Conservation (phyloP, 92 coral and sea anemone genomes). For the Plumapathes pennacea region DNA sequence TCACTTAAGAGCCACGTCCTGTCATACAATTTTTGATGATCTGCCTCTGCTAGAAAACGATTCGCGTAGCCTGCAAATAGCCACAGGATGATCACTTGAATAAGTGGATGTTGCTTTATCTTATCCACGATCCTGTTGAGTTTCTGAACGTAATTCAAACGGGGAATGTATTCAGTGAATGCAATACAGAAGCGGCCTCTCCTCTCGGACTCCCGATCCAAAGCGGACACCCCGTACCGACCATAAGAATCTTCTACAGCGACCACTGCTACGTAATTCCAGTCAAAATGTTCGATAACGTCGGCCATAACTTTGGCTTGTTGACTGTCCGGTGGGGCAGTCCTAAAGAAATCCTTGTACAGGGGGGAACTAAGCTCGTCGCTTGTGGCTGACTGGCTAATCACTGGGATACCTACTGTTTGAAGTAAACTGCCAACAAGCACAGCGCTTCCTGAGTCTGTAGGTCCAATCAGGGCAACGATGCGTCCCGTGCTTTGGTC, state of each 20-base stretch:
- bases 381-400: constrained; percentile 78
- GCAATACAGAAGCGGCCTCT: constrained; percentile 69
- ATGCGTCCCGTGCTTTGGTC: constrained; percentile 6
- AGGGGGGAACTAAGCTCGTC: constrained; percentile 71
- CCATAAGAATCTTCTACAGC: constrained; percentile 87
- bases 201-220: constrained; percentile 68
- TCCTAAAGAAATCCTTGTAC: constrained; percentile 68
- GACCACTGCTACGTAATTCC: constrained; percentile 73
- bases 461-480: constrained; percentile 69
- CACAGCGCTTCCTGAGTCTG: constrained; percentile 72
- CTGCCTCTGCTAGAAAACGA: constrained; percentile 68
- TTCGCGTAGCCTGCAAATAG: constrained; percentile 66
- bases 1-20: constrained; percentile 81
- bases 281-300: constrained; percentile 63
- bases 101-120: constrained; percentile 57
- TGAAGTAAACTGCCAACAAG: constrained; percentile 69
- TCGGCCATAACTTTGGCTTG: constrained; percentile 84
- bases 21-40: constrained; percentile 44
- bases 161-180: constrained; percentile 66
- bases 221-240: constrained; percentile 67
- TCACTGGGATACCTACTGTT: constrained; percentile 63
- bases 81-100: constrained; percentile 71
- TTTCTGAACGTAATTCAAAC: constrained; percentile 62
- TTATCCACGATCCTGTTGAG: constrained; percentile 49
- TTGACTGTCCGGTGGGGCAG: constrained; percentile 79